These are phyloP conservation scores for Heterocephalus glaber DNA, from an alignment of 2,113 vertebrate genomes.

Conservation along the genomic window DNA sequence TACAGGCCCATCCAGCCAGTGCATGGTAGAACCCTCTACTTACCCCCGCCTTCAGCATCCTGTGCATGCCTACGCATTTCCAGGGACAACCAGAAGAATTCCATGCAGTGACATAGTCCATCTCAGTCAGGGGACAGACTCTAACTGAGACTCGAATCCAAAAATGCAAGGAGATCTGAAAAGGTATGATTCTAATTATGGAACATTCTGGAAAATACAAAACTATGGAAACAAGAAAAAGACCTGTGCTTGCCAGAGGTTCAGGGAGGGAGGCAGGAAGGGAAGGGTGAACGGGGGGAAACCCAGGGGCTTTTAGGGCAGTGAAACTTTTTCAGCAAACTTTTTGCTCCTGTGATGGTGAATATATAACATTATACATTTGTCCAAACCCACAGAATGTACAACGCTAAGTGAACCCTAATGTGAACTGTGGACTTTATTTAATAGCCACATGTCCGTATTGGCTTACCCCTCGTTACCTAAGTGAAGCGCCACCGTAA, in stretches of 20 bases:
- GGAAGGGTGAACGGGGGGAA: neutral
- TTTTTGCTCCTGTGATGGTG: neutral
- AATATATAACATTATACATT: neutral
- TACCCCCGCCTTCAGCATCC: neutral
- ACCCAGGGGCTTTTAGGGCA: neutral
- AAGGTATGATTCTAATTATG: neutral
- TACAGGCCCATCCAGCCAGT: no score
- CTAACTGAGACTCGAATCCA: neutral
- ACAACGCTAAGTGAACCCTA: neutral
- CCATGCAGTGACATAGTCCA: no score
- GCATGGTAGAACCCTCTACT: no score
- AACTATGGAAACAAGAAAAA: neutral
- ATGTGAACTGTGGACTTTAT: neutral
- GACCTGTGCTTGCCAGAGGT: neutral
- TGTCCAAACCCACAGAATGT: neutral
- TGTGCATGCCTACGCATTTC: neutral
- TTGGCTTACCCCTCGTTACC: rapidly evolving
- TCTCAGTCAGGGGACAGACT: neutral
- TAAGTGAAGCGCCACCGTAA: rapidly evolving
- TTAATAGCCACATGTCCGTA: rapidly evolving
- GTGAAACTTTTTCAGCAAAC: neutral
- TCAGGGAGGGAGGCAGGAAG: neutral
- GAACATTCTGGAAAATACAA: neutral
- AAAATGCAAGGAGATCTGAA: neutral
- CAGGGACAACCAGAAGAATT: neutral